Evolutionary conservation across 1,140 invertebrate genomes (phyloP), one percentile per base, ranked within the genome.

Genomic region (Grapholita molesta): DNA sequence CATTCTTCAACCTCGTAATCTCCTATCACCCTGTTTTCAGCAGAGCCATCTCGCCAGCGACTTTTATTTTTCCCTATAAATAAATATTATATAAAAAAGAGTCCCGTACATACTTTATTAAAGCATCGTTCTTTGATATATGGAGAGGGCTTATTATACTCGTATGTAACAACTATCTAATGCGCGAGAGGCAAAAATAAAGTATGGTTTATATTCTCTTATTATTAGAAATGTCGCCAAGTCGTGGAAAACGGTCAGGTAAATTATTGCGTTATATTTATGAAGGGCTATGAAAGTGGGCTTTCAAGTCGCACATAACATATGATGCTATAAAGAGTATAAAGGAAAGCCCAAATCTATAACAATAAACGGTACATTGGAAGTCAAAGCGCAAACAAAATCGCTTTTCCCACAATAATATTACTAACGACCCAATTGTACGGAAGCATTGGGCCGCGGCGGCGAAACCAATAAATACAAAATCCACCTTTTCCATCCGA

Each of bases 1-100:
- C 93, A 94, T 83, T 94, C 93, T 83, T 94, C 93, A 64, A 94
- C 87, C 75, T 93, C 93, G 77, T 94, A 94, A 82, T 94, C 93
- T 70, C 91, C 93, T 64, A 91, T 85, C 23, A 92, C 89, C 82
- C 90, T 86, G 69, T 92, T 92, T 68, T 92, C 91, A 3, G 89
- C 87, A 25, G 90, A 88, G 66, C 82, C 87, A 70, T 90, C 90
- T 24, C 82, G 74, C 84, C 83, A 89, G 21, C 85, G 83, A 73
- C 86, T 90, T 81, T 85, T 90, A 70, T 85, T 78, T 84, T 90
- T 90, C 70, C 82, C 89, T 91, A 77, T 73, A 25, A 65, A 67
- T 77, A 71, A 0, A 72, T 11, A 64, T 21, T 9, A 35, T 65
- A 55, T 66, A 67, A 66, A n/a, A 66, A 55, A 42, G 6, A 21